Evolutionary conservation across 2,113 vertebrate species (phyloP).

Genomic region (Chloebia gouldiae): DNA sequence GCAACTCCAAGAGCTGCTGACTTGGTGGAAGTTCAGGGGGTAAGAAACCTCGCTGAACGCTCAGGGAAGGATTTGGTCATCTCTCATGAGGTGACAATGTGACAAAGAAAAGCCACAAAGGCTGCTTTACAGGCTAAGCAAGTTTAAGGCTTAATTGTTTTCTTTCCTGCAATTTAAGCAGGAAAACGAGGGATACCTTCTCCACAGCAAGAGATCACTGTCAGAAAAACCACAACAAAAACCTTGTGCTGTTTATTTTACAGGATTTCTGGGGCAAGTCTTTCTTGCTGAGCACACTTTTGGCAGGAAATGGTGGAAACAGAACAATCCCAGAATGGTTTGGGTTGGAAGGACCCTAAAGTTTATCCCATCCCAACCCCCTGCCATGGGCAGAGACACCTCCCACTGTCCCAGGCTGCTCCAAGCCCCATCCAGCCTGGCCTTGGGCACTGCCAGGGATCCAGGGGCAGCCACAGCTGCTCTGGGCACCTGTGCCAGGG

Average conservation of each 20-base stretch:
- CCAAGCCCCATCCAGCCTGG: fast-evolving
- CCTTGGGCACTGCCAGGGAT: background rate
- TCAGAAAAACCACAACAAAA: background rate
- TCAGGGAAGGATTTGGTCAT: background rate
- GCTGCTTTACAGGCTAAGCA: background rate
- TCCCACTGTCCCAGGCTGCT: fast-evolving
- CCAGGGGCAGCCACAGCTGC: background rate
- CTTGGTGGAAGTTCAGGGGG: background rate
- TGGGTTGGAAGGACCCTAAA: background rate
- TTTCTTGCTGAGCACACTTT: background rate
- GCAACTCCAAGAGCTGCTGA: background rate
- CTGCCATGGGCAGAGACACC: background rate
- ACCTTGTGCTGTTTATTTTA: background rate
- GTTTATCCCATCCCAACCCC: fast-evolving
- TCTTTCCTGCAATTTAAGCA: background rate
- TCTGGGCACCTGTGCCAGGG: background rate
- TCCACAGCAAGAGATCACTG: background rate
- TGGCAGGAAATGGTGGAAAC: background rate
- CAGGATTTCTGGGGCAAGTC: background rate
- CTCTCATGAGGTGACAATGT: background rate
- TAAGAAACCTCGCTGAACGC: background rate
- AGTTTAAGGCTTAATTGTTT: background rate
- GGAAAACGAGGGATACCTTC: background rate
- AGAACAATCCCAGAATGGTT: background rate
- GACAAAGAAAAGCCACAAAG: background rate